These are phyloP conservation scores for Amniataba percoides DNA, from an alignment of 2,797 vertebrate genomes.

Conservation along the genomic window DNA sequence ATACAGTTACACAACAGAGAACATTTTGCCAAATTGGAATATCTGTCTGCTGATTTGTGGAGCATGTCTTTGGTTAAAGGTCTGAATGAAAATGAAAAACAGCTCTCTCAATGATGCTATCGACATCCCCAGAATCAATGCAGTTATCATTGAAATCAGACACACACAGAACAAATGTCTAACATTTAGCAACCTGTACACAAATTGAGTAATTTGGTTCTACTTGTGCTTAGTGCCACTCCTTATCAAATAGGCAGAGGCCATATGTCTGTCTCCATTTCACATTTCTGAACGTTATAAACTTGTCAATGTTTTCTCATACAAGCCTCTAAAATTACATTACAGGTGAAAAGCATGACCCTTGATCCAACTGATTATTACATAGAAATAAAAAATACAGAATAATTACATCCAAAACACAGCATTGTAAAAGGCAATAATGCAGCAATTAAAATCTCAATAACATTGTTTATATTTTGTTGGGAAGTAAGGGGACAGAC, in stretches of 20 bases:
- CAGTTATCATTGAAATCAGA: constrained; percentile 53
- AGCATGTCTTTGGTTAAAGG: constrained; percentile 84
- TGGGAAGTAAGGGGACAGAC: constrained; percentile 72
- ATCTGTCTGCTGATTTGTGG: constrained; percentile 74
- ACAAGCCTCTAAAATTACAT: constrained; percentile 76
- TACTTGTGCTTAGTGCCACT: constrained; percentile 83
- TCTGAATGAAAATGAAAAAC: constrained; percentile 79
- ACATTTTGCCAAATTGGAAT: constrained; percentile 79
- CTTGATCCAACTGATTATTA: constrained; percentile 84
- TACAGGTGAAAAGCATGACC: constrained; percentile 84
- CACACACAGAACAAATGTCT: constrained; percentile 53
- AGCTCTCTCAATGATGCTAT: constrained; percentile 66
- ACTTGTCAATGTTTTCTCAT: constrained; percentile 63
- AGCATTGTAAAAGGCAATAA: constrained; percentile 89
- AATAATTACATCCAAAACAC: constrained; percentile 89
- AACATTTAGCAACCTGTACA: constrained; percentile 69
- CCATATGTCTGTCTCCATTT: constrained; percentile 53
- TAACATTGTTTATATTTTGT: constrained; percentile 84
- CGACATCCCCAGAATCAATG: constrained; percentile 60
- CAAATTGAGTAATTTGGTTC: constrained; percentile 72
- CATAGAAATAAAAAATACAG: constrained; percentile 87
- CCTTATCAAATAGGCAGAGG: constrained; percentile 70
- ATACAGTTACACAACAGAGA: constrained; percentile 82
- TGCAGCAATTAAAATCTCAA: constrained; percentile 87
- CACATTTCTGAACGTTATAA: constrained; percentile 64